These are phyloP conservation scores for Cacatua alba DNA, from an alignment of 2,113 vertebrate genomes.

Conservation along the genomic window DNA sequence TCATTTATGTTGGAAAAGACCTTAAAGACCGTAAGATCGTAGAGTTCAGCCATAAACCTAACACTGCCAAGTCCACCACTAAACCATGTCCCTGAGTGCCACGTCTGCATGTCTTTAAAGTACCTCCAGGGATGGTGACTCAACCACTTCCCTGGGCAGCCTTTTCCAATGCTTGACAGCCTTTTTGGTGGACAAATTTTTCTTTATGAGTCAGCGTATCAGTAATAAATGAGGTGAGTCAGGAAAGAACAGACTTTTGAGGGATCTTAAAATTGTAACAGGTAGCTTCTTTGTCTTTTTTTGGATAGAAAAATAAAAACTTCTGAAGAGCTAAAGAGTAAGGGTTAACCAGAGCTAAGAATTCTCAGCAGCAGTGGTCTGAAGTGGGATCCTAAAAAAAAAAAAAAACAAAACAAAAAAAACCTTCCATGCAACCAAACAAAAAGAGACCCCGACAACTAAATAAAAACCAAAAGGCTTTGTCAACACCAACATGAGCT, in stretches of 20 bases:
- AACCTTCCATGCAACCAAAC: background rate
- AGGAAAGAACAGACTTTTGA: background rate
- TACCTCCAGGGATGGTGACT: background rate
- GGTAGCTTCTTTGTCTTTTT: background rate
- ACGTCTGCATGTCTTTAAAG: background rate
- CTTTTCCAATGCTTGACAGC: background rate
- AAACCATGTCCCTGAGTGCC: background rate
- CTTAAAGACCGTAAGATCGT: background rate
- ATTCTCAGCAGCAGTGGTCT: background rate
- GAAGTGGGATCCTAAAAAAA: background rate
- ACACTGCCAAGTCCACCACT: background rate
- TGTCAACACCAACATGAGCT: background rate
- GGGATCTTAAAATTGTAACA: background rate
- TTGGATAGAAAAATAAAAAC: background rate
- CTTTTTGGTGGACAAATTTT: background rate
- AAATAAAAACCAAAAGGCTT: background rate
- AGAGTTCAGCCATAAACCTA: accelerated
- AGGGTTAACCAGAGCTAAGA: background rate
- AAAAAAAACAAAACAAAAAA: background rate
- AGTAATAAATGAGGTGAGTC: background rate
- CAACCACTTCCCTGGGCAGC: background rate
- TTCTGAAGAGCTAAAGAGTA: background rate
- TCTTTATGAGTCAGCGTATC: background rate
- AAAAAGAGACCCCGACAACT: background rate
- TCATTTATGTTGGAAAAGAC: background rate